A percentile compares a stretch with the other conserved stretches of the same genome.
These are phyloP conservation scores for Zaprionus lineosus DNA, from an alignment of 2,888 invertebrate species.

Conservation along the genomic window DNA sequence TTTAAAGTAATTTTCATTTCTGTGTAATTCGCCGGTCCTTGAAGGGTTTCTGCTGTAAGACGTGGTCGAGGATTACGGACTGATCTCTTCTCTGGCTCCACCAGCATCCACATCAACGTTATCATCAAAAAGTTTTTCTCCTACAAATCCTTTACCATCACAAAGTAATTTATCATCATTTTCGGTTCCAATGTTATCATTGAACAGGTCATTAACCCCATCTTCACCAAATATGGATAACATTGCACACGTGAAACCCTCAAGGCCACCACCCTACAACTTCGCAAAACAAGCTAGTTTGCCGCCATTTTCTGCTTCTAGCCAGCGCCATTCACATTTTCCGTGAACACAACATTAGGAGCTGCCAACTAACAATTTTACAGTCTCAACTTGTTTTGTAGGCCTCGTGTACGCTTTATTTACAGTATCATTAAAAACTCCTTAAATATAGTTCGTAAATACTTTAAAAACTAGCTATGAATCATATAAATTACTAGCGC, in stretches of 20 bases:
- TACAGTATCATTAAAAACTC: no score
- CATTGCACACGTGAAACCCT: conserved; percentile 48
- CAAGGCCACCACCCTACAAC: conserved; percentile 27
- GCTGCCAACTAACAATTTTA: conserved; percentile 40
- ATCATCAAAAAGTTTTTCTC: conserved; percentile 80
- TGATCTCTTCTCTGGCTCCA: conserved; percentile 85
- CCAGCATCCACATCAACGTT: conserved; percentile 78
- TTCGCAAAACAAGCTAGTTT: conserved; percentile 44
- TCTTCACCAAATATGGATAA: conserved; percentile 77
- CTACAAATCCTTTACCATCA: conserved; percentile 81
- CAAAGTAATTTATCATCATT: conserved; percentile 81
- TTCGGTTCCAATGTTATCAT: conserved; percentile 68
- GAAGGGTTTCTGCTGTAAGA: conserved; percentile 88
- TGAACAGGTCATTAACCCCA: conserved; percentile 75
- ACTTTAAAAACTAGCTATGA: no score
- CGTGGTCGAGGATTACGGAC: conserved; percentile 87
- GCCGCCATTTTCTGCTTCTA: conserved; percentile 65
- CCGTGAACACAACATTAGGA: neutral
- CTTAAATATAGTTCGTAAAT: no score
- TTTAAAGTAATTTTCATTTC: conserved; percentile 90
- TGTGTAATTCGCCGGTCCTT: conserved; percentile 90
- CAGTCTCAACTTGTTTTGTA: no score
- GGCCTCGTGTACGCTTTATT: no score
- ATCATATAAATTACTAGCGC: neutral
- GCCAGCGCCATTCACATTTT: conserved; percentile 15